Conservation (phyloP, 2,113 vertebrate genomes). For the Sapayoa aenigma region DNA sequence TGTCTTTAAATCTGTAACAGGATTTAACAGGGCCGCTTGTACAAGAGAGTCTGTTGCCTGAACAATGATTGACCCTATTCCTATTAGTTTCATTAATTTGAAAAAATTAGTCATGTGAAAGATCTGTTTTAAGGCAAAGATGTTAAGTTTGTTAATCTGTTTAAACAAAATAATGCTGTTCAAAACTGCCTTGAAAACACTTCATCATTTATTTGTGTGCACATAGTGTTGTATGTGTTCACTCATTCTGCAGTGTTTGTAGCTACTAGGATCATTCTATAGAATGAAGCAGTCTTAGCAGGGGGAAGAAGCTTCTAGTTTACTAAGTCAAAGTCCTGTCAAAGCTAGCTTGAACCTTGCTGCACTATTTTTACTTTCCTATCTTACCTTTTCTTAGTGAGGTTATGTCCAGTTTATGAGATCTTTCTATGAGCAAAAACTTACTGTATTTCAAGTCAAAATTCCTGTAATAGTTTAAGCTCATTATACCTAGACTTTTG, state of each 20-base stretch:
- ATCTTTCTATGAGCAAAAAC: neutral
- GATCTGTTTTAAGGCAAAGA: neutral
- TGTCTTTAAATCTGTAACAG: neutral
- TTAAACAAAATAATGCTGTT: neutral
- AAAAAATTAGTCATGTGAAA: neutral
- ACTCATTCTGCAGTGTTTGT: neutral
- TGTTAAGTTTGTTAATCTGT: neutral
- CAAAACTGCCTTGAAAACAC: neutral
- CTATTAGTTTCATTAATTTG: neutral
- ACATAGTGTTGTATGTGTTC: neutral
- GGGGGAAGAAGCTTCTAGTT: neutral
- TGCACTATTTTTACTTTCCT: neutral
- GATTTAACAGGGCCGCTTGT: neutral
- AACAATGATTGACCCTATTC: neutral
- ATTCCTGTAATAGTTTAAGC: slow-evolving; percentile 22
- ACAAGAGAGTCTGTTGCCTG: neutral
- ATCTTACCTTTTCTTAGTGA: neutral
- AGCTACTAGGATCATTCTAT: neutral
- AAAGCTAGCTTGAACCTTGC: neutral
- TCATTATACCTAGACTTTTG: neutral
- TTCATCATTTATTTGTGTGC: neutral
- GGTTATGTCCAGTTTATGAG: neutral
- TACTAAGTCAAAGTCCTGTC: neutral
- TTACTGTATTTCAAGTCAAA: neutral
- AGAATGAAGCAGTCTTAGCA: neutral